A percentile compares a stretch with the other conserved stretches of the same genome.
These are phyloP conservation scores for Hestina assimilis DNA, from an alignment of 1,140 invertebrate genomes.

Conservation along the genomic window DNA sequence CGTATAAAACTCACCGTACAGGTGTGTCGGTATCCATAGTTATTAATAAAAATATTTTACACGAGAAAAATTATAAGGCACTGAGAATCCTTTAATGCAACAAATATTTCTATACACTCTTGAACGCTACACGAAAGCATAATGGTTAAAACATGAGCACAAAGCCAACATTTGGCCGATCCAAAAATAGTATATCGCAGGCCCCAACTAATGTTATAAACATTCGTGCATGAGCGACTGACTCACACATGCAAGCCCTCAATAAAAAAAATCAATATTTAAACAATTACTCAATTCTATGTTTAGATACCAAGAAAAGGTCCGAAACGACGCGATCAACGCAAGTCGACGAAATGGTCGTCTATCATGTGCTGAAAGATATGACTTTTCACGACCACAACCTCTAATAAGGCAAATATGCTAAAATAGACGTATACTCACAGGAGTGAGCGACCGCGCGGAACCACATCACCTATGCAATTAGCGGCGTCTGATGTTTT, in stretches of 20 bases:
- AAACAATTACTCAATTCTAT: conserved; percentile 53
- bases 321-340: conserved; percentile 28
- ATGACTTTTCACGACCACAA: conserved; percentile 58
- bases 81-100: conserved; percentile 16
- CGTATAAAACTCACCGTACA: conserved; percentile 28
- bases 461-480: conserved; percentile 58
- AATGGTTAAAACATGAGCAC: conserved; percentile 48
- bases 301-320: conserved; percentile 29
- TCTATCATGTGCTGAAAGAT: conserved; percentile 62
- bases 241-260: conserved; percentile 45
- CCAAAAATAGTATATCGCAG: conserved; percentile 47
- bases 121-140: conserved; percentile 32
- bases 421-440: conserved; percentile 56
- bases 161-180: conserved; percentile 60
- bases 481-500: conserved; percentile 52
- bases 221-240: conserved; percentile 40
- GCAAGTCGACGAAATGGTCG: conserved; percentile 45
- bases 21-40: not conserved
- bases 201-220: conserved; percentile 58
- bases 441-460: conserved; percentile 33
- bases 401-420: conserved; percentile 50
- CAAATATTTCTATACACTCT: conserved; percentile 20
- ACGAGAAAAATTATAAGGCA: conserved; percentile 17
- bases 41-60: conserved; percentile 6
- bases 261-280: conserved; percentile 71